Evolutionary conservation across 35 echinoderm and acorn worm species (phyloP), one percentile per base, ranked within the genome.

Genomic region (Holothuria glaberrima): DNA sequence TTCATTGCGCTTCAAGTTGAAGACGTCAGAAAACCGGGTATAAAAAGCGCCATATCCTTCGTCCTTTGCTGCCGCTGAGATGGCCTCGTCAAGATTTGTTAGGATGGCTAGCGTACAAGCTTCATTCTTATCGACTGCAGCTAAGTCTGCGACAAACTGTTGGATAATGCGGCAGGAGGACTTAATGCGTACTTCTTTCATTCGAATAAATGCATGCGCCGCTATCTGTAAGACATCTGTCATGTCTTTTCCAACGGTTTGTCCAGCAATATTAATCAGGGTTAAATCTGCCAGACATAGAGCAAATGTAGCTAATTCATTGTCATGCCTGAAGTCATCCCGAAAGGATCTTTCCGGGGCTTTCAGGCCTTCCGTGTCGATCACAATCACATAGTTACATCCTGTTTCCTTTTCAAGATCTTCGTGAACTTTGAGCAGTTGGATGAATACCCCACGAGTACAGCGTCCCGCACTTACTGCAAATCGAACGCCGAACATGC

Each of bases 221-320:
- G 58, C 88, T 28, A 77, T 89, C 32, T 89, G 88, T 22, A 89
- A 31, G 0, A 77, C 68, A 30, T 89, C 88, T 78, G 70, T 73
- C 45, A 89, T 89, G 21, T 78, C 71, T 33, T 73, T 63, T 63
- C 54, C 80, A 28, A 84, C 31, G 16, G 70, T 78, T 31, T 78
- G 69, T 76, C 70, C 88, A 18, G 72, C 58, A 17, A 89, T 60
- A 33, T 88, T 88, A 52, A 88, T 58, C 19, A 88, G 44, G 16
- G 86, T 88, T 27, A 73, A 25, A 88, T 88, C 86, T 54, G 64
- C 33, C 36, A 88, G 28, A 16, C 86, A 68, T n/a, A 73, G 44
- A 14, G 68, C 86, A 73, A 89, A 77, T 14, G 88, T 89, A 3
- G 88, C 88, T 16, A 89, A 45, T 50, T 89, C 88, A 25, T 78